Base-by-base conservation (phyloP, 2,113 vertebrate genomes). In the Labeo rohita region DNA sequence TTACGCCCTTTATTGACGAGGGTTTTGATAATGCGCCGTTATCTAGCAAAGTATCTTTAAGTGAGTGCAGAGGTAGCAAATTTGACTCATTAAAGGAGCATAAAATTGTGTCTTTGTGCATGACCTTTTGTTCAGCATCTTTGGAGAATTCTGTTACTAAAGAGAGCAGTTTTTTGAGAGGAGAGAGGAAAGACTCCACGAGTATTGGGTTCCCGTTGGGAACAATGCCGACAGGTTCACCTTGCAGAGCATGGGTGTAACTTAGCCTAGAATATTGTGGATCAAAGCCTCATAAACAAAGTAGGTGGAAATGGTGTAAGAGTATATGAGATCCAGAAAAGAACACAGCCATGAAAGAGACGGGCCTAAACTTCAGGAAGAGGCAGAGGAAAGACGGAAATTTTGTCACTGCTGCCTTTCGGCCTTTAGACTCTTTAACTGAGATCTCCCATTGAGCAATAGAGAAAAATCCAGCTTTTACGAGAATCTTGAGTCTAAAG, bases 171-270 rank as follows among this genome's bases (percentile, higher is more conserved):
- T 89, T 90, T 83, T 89, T 81, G 52, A 68, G 84, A 61, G 83
- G 61, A 73, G 89, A 87, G 89, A 88, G 86, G 86, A 86, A 88
- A 86, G 90, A 77, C 89, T 91, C 92, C 92, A 92, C 91, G 91
- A 86, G 90, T 93, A 93, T 93, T 92, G 84, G 85, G 92, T 93
- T 92, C 90, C 92, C 88, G 86, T 91, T 86, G 79, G 89, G 89
- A 91, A 93, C 91, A 92, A 93, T 91, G 89, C 82, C 82, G 88
- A 89, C 87, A 92, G 90, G 91, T 91, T 93, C 90, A 90, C 89
- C 90, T 93, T 91, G 90, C 92, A 92, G 87, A 84, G 86, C 90
- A 90, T 90, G 91, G 90, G 91, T 92, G 91, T 90, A 93, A 93
- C 91, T 92, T 91, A 90, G 92, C 90, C 88, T 91, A 87, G 87